These are phyloP conservation scores for Diarsia brunnea DNA, from an alignment of 2,888 invertebrate genomes.

Conservation along the genomic window DNA sequence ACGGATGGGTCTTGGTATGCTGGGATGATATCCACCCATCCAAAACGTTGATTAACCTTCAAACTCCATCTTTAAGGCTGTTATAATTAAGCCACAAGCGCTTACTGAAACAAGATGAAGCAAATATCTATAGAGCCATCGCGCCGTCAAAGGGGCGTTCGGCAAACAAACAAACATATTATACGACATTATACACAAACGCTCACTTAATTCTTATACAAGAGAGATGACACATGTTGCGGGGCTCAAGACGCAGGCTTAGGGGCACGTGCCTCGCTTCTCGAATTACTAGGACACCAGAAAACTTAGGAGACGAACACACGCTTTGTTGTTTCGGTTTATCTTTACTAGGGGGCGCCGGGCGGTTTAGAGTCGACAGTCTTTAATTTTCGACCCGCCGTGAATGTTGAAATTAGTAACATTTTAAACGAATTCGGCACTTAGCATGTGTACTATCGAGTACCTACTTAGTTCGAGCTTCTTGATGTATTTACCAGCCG, in stretches of 20 bases:
- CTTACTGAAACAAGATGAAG: neutral
- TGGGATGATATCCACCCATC: neutral
- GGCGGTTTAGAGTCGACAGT: too few relatives aligned
- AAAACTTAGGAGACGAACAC: constrained; percentile 44
- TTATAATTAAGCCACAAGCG: neutral
- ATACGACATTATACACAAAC: constrained; percentile 33
- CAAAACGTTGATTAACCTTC: neutral
- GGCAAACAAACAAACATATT: constrained; percentile 13
- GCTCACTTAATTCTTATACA: constrained; percentile 53
- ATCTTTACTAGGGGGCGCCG: too few relatives aligned
- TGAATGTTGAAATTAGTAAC: neutral
- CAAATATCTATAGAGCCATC: constrained; percentile 4
- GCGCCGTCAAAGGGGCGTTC: constrained; percentile 20
- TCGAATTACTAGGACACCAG: constrained; percentile 44
- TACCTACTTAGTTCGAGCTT: neutral
- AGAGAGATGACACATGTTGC: constrained; percentile 60
- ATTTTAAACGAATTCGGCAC: neutral
- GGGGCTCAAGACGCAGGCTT: constrained; percentile 50
- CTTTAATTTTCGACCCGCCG: constrained; percentile 4
- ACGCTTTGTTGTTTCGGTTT: neutral
- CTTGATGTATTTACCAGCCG: too few relatives aligned
- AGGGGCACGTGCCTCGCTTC: constrained; percentile 57
- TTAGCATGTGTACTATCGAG: neutral
- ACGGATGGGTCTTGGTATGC: neutral
- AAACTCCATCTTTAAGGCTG: too few relatives aligned